Conservation (phyloP, 2,113 vertebrate genomes). For the Candoia aspera region DNA sequence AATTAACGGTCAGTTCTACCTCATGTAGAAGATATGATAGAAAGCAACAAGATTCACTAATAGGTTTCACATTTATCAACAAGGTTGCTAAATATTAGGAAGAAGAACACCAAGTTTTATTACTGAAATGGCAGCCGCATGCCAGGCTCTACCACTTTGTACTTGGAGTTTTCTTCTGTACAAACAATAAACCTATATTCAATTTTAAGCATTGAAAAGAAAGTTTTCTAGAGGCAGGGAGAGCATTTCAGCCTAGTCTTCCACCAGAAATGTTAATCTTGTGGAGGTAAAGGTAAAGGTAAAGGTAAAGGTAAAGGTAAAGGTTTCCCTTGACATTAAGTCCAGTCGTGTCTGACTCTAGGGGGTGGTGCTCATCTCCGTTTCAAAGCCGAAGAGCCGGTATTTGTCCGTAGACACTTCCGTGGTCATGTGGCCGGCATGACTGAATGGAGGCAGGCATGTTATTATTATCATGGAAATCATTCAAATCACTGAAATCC, state of each 20-base stretch:
- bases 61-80: not conserved
- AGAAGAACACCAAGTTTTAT: not conserved
- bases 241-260: not conserved
- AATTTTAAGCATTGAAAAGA: not conserved
- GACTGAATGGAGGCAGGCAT: no score
- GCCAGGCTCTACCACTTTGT: not conserved
- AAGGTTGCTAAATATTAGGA: not conserved
- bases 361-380: no score
- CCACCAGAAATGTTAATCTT: not conserved
- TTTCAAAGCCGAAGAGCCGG: no score
- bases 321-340: no score
- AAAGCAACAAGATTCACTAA: not conserved
- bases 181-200: not conserved
- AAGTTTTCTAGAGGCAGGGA: not conserved
- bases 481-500: not conserved
- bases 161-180: slow-evolving; percentile 35
- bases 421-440: no score
- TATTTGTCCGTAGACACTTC: no score
- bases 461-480: not conserved
- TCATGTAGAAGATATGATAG: not conserved
- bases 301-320: no score
- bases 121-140: not conserved
- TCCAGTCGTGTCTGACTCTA: no score
- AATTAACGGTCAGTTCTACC: not conserved
- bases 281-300: no score